Evolutionary conservation across 1,140 invertebrate species (phyloP).

Genomic region (Dendrolimus punctatus): DNA sequence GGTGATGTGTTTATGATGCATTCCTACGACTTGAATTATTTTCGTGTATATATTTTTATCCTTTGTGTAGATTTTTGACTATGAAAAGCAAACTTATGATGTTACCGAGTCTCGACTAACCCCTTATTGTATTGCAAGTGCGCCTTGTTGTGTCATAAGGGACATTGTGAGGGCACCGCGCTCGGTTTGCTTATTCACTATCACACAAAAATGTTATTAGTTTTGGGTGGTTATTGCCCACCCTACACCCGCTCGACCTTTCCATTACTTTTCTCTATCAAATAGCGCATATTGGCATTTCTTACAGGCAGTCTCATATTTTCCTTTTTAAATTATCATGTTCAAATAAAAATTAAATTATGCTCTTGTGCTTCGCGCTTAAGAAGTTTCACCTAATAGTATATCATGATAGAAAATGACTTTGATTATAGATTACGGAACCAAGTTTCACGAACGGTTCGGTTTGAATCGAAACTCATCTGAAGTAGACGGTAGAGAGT

Average conservation of each 20-base stretch:
- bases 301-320: slow-evolving; percentile 21
- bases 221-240: slow-evolving; percentile 61
- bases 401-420: background rate
- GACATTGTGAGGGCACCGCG: slow-evolving; percentile 40
- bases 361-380: no score
- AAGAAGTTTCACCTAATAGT: no score
- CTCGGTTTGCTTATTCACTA: slow-evolving; percentile 47
- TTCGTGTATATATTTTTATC: no score
- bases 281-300: slow-evolving; percentile 37
- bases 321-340: background rate
- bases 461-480: slow-evolving; percentile 58
- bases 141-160: slow-evolving; percentile 52
- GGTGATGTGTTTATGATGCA: no score
- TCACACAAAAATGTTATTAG: slow-evolving; percentile 69
- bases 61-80: background rate
- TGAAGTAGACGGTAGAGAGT: slow-evolving; percentile 57
- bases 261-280: slow-evolving; percentile 28
- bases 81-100: slow-evolving; percentile 24
- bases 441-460: slow-evolving; percentile 55
- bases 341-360: no score
- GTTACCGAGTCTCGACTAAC: slow-evolving; percentile 21
- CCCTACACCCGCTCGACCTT: slow-evolving; percentile 41
- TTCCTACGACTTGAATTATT: no score
- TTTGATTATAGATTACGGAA: slow-evolving; percentile 54
- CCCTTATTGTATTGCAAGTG: slow-evolving; percentile 46